Evolutionary conservation across 2,888 invertebrate species (phyloP), one percentile per base, ranked within the genome.

Genomic region (Chrysodeixis includens): DNA sequence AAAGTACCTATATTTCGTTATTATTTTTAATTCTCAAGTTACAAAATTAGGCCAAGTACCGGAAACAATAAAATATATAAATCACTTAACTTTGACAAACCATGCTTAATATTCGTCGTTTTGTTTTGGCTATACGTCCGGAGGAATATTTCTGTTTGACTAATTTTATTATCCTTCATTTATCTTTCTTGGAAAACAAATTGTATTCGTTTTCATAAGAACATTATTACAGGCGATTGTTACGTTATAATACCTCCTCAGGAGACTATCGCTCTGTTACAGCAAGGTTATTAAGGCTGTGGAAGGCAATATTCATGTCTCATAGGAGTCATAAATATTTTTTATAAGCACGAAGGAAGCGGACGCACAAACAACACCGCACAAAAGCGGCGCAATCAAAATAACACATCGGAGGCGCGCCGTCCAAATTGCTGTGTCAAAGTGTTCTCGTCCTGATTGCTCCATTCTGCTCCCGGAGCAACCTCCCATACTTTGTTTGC

Each of bases 361-460:
- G 86, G 83, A 84, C 86, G 84, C 88, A 86, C 88, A 89, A 90
- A 90, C 88, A 89, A 86, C 84, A 85, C 83, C 86, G 86, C 88
- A 90, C 90, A 92, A 92, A 92, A 90, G 90, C 90, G 88, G 83
- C 88, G 90, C 92, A 92, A 92, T 93, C 92, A 93, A 92, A 93
- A 93, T 92, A 93, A 93, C 90, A 93, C 91, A 92, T 93, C 87
- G 91, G 86, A 86, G 86, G 86, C 87, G 88, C 89, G 86, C 88
- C 87, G 87, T 86, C 91, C 89, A 91, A 93, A 93, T 93, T 92
- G 93, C 93, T 92, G 90, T 92, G 93, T 93, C 93, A 93, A 90
- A 92, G 91, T 92, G 91, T 91, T 91, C 90, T 88, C 90, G 87
- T 90, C 86, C 88, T 93, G 93, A 93, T 94, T 94, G 93, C 92